Evolutionary conservation across 2,888 invertebrate genomes (phyloP).

Genomic region (Amblyjoppa fuscipennis): DNA sequence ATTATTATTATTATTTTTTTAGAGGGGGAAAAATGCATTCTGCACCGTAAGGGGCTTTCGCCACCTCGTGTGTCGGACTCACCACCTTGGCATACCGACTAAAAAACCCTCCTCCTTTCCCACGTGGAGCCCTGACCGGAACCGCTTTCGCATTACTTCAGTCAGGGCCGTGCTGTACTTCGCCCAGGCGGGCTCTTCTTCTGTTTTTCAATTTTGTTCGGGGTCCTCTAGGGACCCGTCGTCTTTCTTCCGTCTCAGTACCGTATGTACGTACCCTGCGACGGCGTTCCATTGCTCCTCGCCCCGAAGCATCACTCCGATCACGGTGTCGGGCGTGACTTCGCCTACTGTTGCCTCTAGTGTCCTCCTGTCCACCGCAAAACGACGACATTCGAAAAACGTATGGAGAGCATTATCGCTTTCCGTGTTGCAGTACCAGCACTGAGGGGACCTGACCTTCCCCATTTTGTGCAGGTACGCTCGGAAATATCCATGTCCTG

Average conservation of each 20-base stretch:
- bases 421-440: background rate
- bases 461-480: conserved; percentile 50
- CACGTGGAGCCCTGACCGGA: background rate
- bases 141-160: background rate
- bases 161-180: too few relatives aligned
- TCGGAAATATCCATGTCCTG: conserved; percentile 68
- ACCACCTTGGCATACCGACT: background rate
- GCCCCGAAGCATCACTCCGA: background rate
- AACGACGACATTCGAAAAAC: conserved; percentile 7
- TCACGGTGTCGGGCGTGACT: background rate
- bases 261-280: too few relatives aligned
- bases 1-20: background rate
- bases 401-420: background rate
- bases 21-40: background rate
- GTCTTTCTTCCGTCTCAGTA: too few relatives aligned
- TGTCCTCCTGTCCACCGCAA: background rate
- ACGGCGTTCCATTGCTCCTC: background rate
- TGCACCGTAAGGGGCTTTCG: background rate
- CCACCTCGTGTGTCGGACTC: background rate
- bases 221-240: too few relatives aligned
- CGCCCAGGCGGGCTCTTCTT: too few relatives aligned
- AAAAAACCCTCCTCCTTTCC: background rate
- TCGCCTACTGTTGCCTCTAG: background rate
- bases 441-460: background rate
- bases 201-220: too few relatives aligned